phyloP scores from a whole-genome alignment of 2,797 vertebrate species.

The Artibeus lituratus region DNA sequence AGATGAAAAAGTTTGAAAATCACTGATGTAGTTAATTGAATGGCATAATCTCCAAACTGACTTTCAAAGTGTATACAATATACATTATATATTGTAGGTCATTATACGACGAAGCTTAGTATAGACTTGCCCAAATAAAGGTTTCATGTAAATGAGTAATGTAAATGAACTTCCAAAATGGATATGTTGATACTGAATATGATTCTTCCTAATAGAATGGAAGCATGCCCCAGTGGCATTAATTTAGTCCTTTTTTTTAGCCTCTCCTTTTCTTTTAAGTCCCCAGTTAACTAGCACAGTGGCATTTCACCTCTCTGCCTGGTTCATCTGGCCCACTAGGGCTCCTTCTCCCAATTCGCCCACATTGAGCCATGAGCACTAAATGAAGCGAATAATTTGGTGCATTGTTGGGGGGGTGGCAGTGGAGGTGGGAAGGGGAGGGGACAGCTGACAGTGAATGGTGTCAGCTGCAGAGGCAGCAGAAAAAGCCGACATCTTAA shows the following conservation, averaged over 20 bases:
- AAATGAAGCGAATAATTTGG: slow-evolving; percentile 91
- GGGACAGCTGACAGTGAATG: slow-evolving; percentile 93
- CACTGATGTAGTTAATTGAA: slow-evolving; percentile 48
- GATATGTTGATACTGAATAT: slow-evolving; percentile 78
- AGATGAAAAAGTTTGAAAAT: not conserved
- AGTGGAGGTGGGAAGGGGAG: slow-evolving; percentile 83
- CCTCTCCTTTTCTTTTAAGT: slow-evolving; percentile 1
- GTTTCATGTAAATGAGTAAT: slow-evolving; percentile 80
- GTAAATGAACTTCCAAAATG: slow-evolving; percentile 79
- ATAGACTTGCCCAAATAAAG: slow-evolving; percentile 77
- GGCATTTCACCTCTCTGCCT: slow-evolving; percentile 81
- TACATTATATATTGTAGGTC: slow-evolving; percentile 62
- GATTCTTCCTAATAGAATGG: slow-evolving; percentile 80
- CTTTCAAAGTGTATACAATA: slow-evolving; percentile 50
- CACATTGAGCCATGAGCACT: slow-evolving; percentile 86
- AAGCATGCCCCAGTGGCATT: slow-evolving; percentile 81
- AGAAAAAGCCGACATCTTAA: slow-evolving; percentile 99
- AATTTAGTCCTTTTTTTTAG: slow-evolving; percentile 72
- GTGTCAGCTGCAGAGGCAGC: slow-evolving; percentile 99
- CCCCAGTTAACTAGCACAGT: slow-evolving; percentile 77
- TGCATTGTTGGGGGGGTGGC: slow-evolving; percentile 85
- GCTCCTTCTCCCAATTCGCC: slow-evolving; percentile 85
- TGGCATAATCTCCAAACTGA: slow-evolving; percentile 35
- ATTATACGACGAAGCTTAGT: slow-evolving; percentile 79
- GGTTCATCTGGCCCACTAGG: slow-evolving; percentile 86